phyloP scores from a whole-genome alignment of 2,888 invertebrate genomes.

The Acleris cristana region DNA sequence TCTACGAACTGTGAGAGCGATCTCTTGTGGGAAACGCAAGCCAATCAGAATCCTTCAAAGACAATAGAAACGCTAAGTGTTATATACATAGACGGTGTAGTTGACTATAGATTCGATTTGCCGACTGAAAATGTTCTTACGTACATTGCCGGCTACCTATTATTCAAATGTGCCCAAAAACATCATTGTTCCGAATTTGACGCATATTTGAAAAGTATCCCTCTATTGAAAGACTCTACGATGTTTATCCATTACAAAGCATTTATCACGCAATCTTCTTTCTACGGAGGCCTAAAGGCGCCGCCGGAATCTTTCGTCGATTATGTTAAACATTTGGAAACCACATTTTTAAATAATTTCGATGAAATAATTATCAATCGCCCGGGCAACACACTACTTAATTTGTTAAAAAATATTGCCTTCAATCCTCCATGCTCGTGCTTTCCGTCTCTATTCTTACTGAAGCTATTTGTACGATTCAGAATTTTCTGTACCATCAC shows the following conservation, averaged over 20 bases:
- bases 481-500: constrained; percentile 1
- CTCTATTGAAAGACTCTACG: constrained; percentile 2
- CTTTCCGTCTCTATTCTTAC: neutral
- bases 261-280: constrained; percentile 12
- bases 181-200: constrained; percentile 8
- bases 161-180: neutral
- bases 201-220: neutral
- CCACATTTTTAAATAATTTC: constrained; percentile 9
- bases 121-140: neutral
- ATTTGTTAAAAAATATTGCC: neutral
- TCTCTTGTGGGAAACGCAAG: neutral
- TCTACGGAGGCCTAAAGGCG: constrained; percentile 14
- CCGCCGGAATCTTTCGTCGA: constrained; percentile 4
- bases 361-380: neutral
- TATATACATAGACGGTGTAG: neutral
- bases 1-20: constrained; percentile 1
- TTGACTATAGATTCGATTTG: constrained; percentile 4
- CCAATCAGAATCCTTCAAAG: neutral
- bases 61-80: neutral
- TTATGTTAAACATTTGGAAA: constrained; percentile 15
- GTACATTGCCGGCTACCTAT: neutral
- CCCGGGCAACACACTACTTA: neutral
- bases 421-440: neutral
- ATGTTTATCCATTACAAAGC: constrained; percentile 7
- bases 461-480: constrained; percentile 1